phyloP scores from a whole-genome alignment of 30 jellyfish, hydroid and myxozoan genomes.

The Aurelia coerulea region DNA sequence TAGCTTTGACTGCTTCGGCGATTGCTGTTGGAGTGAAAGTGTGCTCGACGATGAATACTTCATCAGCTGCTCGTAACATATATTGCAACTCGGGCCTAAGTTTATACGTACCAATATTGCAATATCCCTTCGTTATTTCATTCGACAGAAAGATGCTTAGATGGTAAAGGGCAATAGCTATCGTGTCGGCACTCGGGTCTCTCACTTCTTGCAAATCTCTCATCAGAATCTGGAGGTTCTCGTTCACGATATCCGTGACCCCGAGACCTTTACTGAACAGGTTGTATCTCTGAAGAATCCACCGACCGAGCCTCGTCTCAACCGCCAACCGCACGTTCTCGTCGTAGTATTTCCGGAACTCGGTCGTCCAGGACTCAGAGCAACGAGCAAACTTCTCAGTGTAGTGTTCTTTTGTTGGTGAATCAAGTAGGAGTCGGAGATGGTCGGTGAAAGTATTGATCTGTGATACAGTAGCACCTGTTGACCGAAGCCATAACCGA shows the following conservation, averaged over 20 bases:
- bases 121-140: constrained; percentile 80
- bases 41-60: constrained; percentile 54
- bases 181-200: constrained; percentile 76
- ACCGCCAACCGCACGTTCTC: constrained; percentile 62
- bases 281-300: constrained; percentile 91
- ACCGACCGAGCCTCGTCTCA: constrained; percentile 84
- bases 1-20: constrained; percentile 56
- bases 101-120: constrained; percentile 77
- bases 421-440: constrained; percentile 69
- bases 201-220: constrained; percentile 83
- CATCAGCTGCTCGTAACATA: constrained; percentile 83
- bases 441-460: constrained; percentile 71
- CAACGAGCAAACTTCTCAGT: constrained; percentile 69
- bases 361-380: constrained; percentile 76
- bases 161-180: constrained; percentile 80
- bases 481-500: constrained; percentile 87
- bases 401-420: constrained; percentile 77
- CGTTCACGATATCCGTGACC: constrained; percentile 76
- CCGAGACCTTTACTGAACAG: constrained; percentile 91
- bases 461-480: constrained; percentile 70
- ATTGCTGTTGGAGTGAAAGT: constrained; percentile 54
- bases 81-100: constrained; percentile 71
- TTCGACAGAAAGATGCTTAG: constrained; percentile 73
- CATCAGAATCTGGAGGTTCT: constrained; percentile 79
- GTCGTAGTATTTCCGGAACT: constrained; percentile 72